phyloP scores from a whole-genome alignment of 2,797 vertebrate species.

The Schizothorax lantsangensis region DNA sequence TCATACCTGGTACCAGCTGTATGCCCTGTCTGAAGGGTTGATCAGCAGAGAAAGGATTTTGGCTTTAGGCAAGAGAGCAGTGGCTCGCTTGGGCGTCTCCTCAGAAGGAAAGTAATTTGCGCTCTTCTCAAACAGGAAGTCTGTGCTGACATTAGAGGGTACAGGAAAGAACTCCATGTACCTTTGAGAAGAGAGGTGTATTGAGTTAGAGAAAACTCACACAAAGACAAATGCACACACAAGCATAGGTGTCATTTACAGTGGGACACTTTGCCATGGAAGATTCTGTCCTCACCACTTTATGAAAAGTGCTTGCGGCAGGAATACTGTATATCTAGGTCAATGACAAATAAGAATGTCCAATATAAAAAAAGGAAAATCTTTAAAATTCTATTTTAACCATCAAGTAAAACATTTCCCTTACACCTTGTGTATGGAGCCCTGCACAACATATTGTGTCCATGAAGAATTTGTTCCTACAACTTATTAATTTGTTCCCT shows the following conservation, averaged over 20 bases:
- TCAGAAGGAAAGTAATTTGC: slow-evolving; percentile 97
- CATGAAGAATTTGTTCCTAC: neutral
- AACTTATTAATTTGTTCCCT: neutral
- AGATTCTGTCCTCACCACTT: neutral
- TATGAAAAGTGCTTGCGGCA: neutral
- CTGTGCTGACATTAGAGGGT: slow-evolving; percentile 87
- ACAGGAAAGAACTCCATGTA: slow-evolving; percentile 97
- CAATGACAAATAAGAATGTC: neutral
- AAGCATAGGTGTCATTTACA: slow-evolving; percentile 34
- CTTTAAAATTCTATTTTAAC: neutral
- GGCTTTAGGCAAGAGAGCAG: slow-evolving; percentile 91
- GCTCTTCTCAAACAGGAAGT: slow-evolving; percentile 97
- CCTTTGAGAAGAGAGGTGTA: slow-evolving; percentile 74
- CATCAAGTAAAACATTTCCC: neutral
- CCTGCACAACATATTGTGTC: neutral
- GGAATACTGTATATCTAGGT: neutral
- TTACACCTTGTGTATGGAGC: neutral
- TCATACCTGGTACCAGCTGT: slow-evolving; percentile 97
- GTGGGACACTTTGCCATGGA: neutral
- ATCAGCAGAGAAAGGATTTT: slow-evolving; percentile 98
- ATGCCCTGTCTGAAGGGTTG: slow-evolving; percentile 93
- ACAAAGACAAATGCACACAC: slow-evolving; percentile 40
- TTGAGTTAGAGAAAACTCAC: slow-evolving; percentile 33
- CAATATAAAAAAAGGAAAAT: neutral
- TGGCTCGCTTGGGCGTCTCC: slow-evolving; percentile 88